Evolutionary conservation across 2,797 vertebrate genomes (phyloP), one percentile per base, ranked within the genome.

Genomic region (Harpagifer antarcticus): DNA sequence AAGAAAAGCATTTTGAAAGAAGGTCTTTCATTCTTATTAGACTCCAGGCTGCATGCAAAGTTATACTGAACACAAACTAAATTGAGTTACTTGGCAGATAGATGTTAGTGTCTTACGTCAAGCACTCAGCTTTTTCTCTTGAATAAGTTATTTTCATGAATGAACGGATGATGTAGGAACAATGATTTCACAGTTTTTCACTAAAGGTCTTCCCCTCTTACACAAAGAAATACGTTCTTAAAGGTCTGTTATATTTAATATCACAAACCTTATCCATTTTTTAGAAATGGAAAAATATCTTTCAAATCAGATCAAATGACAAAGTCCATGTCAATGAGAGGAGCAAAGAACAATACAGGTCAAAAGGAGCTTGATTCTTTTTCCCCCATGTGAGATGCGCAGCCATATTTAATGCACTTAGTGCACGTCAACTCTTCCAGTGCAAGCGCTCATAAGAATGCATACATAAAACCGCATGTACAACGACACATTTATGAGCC

Each of bases 401-500:
- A 57, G 67, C 74, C 79, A 61, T 81, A 68, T 77, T 79, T 77
- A 82, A 85, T 80, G 77, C 84, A 89, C 82, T 84, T 84, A 67
- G 54, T 54, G 64, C 78, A 62, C 74, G 43, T 76, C 71, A 60
- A 43, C 71, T 63, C 60, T 75, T 69, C 68, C 43, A 31, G 20
- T 9, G 43, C 69, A 72, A 86, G 72, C 70, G 55, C 80, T 76
- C 68, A 59, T 82, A 82, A 84, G 82, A 84, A 87, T 81, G 74
- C 81, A 83, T 72, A 79, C 42, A 55, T 81, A 76, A 81, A 79
- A 73, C 74, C 70, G 76, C 65, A 74, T 81, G 76, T 83, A 81
- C 67, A 76, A 86, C 79, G 66, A 90, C 83, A 86, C 84, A 90
- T 92, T 92, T 82, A 91, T 86, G 83, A 84, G 79, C 61, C 78